Conservation (phyloP, 1,140 invertebrate genomes). For the Macrobrachium rosenbergii region DNA sequence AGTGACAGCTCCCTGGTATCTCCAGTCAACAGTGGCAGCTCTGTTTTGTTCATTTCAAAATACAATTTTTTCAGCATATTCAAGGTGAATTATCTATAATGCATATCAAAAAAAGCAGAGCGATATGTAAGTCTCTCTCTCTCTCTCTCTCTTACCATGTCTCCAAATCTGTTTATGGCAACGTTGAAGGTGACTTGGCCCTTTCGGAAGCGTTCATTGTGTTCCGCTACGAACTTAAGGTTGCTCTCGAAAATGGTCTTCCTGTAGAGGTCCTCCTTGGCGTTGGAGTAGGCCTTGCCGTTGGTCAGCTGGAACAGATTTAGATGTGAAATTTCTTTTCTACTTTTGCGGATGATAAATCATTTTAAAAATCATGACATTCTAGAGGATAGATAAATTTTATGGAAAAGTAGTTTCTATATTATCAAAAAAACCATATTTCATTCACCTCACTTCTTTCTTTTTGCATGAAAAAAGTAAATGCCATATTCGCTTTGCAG, state of each 20-base stretch:
- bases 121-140: too few species aligned
- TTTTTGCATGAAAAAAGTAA: too few species aligned
- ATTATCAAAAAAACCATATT: too few species aligned
- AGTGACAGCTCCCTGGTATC: conserved; percentile 70
- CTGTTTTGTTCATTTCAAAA: too few species aligned
- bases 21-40: conserved; percentile 70
- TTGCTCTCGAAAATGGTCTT: conserved; percentile 5
- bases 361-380: too few species aligned
- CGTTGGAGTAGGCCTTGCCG: background rate
- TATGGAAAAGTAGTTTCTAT: too few species aligned
- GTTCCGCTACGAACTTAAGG: background rate
- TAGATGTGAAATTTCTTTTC: too few species aligned
- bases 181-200: background rate
- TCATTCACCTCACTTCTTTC: too few species aligned
- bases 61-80: background rate
- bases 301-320: background rate
- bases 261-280: background rate
- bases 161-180: background rate
- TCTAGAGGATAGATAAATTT: too few species aligned
- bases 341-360: too few species aligned
- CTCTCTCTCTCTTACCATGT: background rate
- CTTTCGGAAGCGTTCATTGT: background rate
- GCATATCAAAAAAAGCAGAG: too few species aligned
- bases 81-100: background rate
- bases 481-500: too few species aligned